Conservation (phyloP, 1,140 invertebrate genomes). For the Mya arenaria region DNA sequence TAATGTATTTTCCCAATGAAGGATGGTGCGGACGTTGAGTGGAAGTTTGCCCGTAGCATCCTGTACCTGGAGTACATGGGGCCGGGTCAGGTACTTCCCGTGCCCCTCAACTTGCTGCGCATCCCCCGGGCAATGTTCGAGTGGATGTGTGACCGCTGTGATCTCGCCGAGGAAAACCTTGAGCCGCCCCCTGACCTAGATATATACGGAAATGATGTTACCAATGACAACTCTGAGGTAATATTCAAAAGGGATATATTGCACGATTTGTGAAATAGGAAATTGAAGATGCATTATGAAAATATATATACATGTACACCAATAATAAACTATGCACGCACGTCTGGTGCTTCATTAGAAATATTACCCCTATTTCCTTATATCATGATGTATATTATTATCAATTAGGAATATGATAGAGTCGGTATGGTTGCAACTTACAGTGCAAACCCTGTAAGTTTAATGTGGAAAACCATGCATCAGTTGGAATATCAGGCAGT, state of each 20-base stretch:
- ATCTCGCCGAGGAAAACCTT: background rate
- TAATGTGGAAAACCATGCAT: too few species aligned
- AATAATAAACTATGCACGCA: background rate
- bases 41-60: slow-evolving; percentile 96
- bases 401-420: too few species aligned
- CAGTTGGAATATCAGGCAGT: too few species aligned
- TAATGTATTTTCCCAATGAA: slow-evolving; percentile 78
- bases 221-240: background rate
- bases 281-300: background rate
- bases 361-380: background rate
- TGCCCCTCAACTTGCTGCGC: slow-evolving; percentile 92
- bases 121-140: slow-evolving; percentile 88
- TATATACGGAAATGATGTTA: background rate
- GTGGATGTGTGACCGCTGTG: slow-evolving; percentile 11
- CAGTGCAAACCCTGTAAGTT: too few species aligned
- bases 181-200: background rate
- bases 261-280: background rate
- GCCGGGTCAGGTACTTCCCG: slow-evolving; percentile 95
- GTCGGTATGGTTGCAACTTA: too few species aligned
- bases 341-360: background rate
- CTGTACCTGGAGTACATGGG: slow-evolving; percentile 99
- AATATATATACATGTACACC: background rate
- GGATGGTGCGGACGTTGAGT: slow-evolving; percentile 97
- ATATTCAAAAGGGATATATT: background rate
- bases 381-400: too few species aligned